Percentiles rank a stretch among this genome's conserved stretches.
These are phyloP conservation scores for Anaspis maculata DNA, from an alignment of 2,888 invertebrate genomes.

Conservation along the genomic window DNA sequence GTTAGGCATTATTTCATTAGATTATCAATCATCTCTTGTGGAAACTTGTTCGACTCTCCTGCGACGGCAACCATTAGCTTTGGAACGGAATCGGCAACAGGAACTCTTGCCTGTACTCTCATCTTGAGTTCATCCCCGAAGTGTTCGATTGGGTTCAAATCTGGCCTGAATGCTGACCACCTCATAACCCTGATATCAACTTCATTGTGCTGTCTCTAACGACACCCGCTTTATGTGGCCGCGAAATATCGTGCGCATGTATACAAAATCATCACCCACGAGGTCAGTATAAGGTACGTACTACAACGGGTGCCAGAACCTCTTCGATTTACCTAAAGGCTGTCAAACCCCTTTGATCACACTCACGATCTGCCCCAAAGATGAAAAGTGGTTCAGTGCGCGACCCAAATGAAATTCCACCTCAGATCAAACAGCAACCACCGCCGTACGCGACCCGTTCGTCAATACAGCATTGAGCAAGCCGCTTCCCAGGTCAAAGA, in stretches of 20 bases:
- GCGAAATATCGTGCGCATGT: constrained; percentile 11
- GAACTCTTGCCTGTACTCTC: constrained; percentile 7
- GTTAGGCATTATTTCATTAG: constrained; percentile 14
- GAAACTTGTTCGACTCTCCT: constrained; percentile 13
- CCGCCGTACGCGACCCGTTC: constrained; percentile 3
- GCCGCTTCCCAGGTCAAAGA: neutral
- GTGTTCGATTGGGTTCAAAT: constrained; percentile 21
- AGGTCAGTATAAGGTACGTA: constrained; percentile 2
- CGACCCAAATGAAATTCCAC: constrained; percentile 2
- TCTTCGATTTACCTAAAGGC: constrained; percentile 10
- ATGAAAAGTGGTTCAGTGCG: constrained; percentile 1
- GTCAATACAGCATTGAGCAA: constrained; percentile 1
- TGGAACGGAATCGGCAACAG: constrained; percentile 4
- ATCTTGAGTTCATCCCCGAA: constrained; percentile 18
- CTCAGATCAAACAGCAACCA: constrained; percentile 6
- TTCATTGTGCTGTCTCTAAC: constrained; percentile 6
- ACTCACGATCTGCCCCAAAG: neutral
- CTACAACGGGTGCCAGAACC: constrained; percentile 9
- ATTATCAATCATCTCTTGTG: constrained; percentile 11
- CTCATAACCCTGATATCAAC: constrained; percentile 3
- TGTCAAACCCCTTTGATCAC: constrained; percentile 2
- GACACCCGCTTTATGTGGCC: constrained; percentile 9
- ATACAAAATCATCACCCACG: constrained; percentile 3
- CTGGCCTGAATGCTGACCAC: constrained; percentile 23
- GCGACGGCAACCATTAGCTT: constrained; percentile 9